phyloP scores from a whole-genome alignment of 2,888 invertebrate species.

The Pedicia rivosa region DNA sequence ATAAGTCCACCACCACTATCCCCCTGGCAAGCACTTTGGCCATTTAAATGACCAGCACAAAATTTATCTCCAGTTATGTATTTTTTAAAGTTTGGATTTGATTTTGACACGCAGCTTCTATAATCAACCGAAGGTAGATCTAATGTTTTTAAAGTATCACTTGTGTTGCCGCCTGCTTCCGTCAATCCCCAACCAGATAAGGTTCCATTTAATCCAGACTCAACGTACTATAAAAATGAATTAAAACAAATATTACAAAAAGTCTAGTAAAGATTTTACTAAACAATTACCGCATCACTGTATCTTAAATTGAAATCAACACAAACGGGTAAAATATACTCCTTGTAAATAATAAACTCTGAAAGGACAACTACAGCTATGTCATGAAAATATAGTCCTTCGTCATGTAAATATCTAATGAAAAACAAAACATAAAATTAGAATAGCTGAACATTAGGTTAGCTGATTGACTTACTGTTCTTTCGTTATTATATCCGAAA shows the following conservation, averaged over 20 bases:
- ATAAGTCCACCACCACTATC: slow-evolving; percentile 19
- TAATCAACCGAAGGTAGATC: slow-evolving; percentile 2
- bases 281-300: no score
- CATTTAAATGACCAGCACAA: slow-evolving; percentile 17
- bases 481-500: slow-evolving; percentile 10
- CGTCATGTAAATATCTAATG: neutral
- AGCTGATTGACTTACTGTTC: no score
- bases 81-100: slow-evolving; percentile 11
- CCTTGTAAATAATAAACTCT: neutral
- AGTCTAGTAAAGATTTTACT: no score
- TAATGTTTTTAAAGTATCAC: slow-evolving; percentile 9
- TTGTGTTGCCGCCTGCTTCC: slow-evolving; percentile 5
- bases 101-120: slow-evolving; percentile 10
- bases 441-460: no score
- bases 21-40: slow-evolving; percentile 15
- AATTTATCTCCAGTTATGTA: slow-evolving; percentile 22
- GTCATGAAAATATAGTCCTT: neutral
- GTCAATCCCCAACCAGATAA: slow-evolving; percentile 12
- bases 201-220: slow-evolving; percentile 9
- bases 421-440: no score
- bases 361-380: neutral
- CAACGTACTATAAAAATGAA: slow-evolving; percentile 8
- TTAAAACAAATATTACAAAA: no score
- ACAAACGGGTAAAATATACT: slow-evolving; percentile 1
- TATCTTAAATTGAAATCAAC: slow-evolving; percentile 1